phyloP scores from a whole-genome alignment of 2,888 invertebrate genomes.

The Nomada fabriciana region DNA sequence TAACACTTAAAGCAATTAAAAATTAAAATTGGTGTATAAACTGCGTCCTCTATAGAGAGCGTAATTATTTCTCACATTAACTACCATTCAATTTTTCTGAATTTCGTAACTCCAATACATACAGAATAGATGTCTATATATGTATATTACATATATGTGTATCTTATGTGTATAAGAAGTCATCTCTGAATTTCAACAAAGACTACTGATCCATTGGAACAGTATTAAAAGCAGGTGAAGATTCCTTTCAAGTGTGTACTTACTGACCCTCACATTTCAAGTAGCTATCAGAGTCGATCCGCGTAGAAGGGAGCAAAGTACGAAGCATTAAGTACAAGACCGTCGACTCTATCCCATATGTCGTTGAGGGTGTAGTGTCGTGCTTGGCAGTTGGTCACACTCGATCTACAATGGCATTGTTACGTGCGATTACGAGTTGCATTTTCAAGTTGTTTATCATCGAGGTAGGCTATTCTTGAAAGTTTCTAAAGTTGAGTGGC shows the following conservation, averaged over 20 bases:
- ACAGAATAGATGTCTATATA: not conserved
- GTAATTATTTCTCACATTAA: too few species aligned
- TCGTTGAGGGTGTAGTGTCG: conserved; percentile 64
- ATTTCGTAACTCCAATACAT: too few species aligned
- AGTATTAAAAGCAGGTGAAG: conserved; percentile 17
- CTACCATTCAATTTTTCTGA: too few species aligned
- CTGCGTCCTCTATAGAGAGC: too few species aligned
- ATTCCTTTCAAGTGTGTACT: conserved; percentile 21
- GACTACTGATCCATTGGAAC: not conserved
- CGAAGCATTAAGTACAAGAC: conserved; percentile 50
- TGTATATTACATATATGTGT: not conserved
- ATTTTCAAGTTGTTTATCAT: conserved; percentile 69
- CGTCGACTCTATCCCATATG: conserved; percentile 69
- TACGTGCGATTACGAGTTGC: conserved; percentile 69
- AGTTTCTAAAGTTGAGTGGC: conserved; percentile 49
- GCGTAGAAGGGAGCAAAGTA: conserved; percentile 30
- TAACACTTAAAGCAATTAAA: too few species aligned
- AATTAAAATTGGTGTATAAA: too few species aligned
- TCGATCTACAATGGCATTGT: conserved; percentile 71
- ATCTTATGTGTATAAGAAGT: not conserved
- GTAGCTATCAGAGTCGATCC: conserved; percentile 39
- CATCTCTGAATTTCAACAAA: not conserved
- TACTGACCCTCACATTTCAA: conserved; percentile 41
- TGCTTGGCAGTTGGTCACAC: conserved; percentile 76
- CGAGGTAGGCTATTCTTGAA: conserved; percentile 37